Base-by-base conservation (phyloP, 2,888 invertebrate species). In the Reticulitermes lucifugus region DNA sequence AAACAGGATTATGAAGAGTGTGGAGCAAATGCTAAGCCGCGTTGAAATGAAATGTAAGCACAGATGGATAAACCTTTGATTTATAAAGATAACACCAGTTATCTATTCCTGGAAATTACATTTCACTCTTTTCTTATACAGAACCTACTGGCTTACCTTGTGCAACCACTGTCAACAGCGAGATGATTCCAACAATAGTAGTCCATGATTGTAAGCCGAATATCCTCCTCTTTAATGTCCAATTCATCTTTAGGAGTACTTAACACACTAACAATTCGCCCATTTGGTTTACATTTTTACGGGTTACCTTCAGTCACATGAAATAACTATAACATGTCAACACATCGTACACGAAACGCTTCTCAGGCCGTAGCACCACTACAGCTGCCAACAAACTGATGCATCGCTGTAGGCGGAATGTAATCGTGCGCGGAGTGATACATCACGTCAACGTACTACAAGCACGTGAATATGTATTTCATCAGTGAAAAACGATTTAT, bases 91-190 rank as follows among this genome's bases (percentile, higher is more conserved):
- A 81, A 70, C 65, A 70, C 22, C 22, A 59, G 70, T 70, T 81
- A 81, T 65, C 46, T 81, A 65, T 81, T 43, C 81, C 43, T 70
- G 41, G 70, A 60, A 81, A 65, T 41, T n/a, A 46, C 29, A 18
- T 73, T 55, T 71, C 46, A 46, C 55, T 83, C 25, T 79, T 79
- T 83, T 83, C 83, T 83, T 83, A 73, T 51, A 43, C 73, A 75
- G 25, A 81, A 81, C 81, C 59, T 41, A 22, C 29, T 59, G 22
- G 43, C 82, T 85, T 77, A 85, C 85, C 85, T 82, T 85, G 71
- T 43, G 55, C 82, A 46, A 25, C 77, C 85, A 85, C 82, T 85
- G 82, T 85, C 85, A 85, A 85, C 82, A 85, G 41, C 82, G 51
- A 82, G 65, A 55, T 60, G 75, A 85, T 75, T 81, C 75, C 85